Percentiles rank a stretch among this genome's conserved stretches.
phyloP scores from a whole-genome alignment of 2,113 vertebrate species.

The Melanotaenia duboulayi region DNA sequence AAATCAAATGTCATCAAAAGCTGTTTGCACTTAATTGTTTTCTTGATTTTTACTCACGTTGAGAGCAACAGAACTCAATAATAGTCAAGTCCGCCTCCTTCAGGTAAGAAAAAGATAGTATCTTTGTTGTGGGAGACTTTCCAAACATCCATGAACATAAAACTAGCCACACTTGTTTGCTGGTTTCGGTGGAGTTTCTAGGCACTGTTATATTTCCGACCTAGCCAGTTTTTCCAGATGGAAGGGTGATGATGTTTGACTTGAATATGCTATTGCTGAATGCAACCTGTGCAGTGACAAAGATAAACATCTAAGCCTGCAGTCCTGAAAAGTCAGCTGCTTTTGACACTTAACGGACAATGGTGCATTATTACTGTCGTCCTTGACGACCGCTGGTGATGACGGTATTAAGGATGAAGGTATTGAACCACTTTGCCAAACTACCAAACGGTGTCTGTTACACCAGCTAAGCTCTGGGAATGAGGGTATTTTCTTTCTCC shows the following conservation, averaged over 20 bases:
- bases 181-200: conserved; percentile 76
- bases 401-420: conserved; percentile 35
- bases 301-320: conserved; percentile 15
- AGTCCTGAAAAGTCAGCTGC: conserved; percentile 15
- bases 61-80: neutral
- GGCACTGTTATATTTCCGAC: conserved; percentile 59
- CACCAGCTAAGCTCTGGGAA: conserved; percentile 48
- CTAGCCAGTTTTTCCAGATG: conserved; percentile 75
- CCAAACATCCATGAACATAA: conserved; percentile 15
- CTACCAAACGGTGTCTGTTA: conserved; percentile 53
- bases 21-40: neutral
- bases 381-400: conserved; percentile 16
- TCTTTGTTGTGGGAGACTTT: conserved; percentile 42
- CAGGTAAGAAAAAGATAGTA: neutral
- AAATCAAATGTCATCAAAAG: conserved; percentile 40
- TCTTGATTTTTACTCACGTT: neutral
- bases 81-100: neutral
- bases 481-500: conserved; percentile 35
- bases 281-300: too few relatives aligned
- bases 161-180: conserved; percentile 77
- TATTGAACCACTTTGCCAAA: conserved; percentile 15
- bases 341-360: neutral
- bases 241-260: conserved; percentile 43
- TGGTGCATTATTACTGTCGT: conserved; percentile 4
- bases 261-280: too few relatives aligned